A percentile compares a stretch with the other conserved stretches of the same genome.
These are phyloP conservation scores for Xylota sylvarum DNA, from an alignment of 2,888 invertebrate genomes.

Conservation along the genomic window DNA sequence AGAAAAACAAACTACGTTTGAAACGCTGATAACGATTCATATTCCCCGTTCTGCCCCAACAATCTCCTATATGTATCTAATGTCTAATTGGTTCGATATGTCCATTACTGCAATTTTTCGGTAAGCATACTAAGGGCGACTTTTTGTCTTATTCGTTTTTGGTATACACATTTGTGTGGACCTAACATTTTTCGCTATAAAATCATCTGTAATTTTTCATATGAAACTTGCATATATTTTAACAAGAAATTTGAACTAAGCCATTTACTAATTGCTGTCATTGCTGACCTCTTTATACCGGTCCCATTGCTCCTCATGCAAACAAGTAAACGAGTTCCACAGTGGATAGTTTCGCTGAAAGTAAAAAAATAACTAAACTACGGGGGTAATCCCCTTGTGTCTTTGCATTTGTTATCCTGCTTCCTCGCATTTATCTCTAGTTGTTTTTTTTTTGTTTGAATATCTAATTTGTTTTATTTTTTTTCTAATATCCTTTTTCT, in stretches of 20 bases:
- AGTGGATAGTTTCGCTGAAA: neutral
- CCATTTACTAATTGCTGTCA: constrained; percentile 37
- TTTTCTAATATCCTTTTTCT: constrained; percentile 29
- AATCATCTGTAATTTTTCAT: no score
- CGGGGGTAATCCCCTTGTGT: constrained; percentile 27
- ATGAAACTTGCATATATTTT: neutral
- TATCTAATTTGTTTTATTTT: constrained; percentile 2
- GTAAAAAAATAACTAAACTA: neutral
- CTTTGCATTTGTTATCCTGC: constrained; percentile 16
- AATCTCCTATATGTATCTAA: no score
- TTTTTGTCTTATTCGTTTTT: no score
- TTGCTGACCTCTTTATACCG: constrained; percentile 16
- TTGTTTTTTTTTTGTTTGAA: neutral
- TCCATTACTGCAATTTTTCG: no score
- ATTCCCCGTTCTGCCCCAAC: no score
- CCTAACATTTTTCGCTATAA: no score
- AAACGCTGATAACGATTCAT: no score
- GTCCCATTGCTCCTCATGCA: neutral
- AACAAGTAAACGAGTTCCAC: constrained; percentile 3
- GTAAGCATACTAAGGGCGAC: no score
- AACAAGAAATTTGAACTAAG: neutral
- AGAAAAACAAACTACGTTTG: no score
- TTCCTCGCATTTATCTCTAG: constrained; percentile 2
- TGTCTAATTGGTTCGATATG: no score
- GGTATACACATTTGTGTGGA: no score